Evolutionary conservation across 2,113 vertebrate species (phyloP).

Genomic region (Danionella cerebrum): DNA sequence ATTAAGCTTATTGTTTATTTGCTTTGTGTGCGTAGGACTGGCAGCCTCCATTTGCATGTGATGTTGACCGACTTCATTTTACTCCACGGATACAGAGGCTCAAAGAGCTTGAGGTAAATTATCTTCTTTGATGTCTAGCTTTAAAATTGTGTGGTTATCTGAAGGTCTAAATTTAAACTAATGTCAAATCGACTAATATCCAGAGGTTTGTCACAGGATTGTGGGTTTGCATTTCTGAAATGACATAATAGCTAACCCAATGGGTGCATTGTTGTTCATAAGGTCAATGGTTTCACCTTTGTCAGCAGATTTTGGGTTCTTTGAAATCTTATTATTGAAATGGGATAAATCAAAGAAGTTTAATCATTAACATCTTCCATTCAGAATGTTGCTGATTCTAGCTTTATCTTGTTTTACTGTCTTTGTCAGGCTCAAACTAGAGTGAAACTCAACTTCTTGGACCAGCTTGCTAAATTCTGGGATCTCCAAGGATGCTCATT

Average conservation of each 20-base stretch:
- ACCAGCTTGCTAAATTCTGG: slow-evolving; percentile 99
- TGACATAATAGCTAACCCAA: neutral
- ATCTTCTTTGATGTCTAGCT: neutral
- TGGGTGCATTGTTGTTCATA: neutral
- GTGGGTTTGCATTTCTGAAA: neutral
- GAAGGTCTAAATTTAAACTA: neutral
- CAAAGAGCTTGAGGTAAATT: slow-evolving; percentile 90
- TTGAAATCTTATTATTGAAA: neutral
- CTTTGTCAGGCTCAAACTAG: slow-evolving; percentile 83
- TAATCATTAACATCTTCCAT: slow-evolving; percentile 28
- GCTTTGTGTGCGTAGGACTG: slow-evolving; percentile 73
- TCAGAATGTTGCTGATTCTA: slow-evolving; percentile 8
- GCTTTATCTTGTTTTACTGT: neutral
- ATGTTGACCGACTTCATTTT: slow-evolving; percentile 95
- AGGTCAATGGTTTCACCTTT: neutral
- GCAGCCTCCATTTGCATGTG: slow-evolving; percentile 96
- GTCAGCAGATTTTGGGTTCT: slow-evolving; percentile 25
- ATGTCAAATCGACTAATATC: neutral
- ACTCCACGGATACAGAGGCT: slow-evolving; percentile 96
- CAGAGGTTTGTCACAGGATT: neutral
- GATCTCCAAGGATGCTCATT: slow-evolving; percentile 91
- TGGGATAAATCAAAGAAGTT: neutral
- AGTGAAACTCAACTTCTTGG: slow-evolving; percentile 95
- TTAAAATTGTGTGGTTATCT: neutral
- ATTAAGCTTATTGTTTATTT: neutral